Conservation (phyloP, 2,888 invertebrate genomes). For the Horisme vitalbata region DNA sequence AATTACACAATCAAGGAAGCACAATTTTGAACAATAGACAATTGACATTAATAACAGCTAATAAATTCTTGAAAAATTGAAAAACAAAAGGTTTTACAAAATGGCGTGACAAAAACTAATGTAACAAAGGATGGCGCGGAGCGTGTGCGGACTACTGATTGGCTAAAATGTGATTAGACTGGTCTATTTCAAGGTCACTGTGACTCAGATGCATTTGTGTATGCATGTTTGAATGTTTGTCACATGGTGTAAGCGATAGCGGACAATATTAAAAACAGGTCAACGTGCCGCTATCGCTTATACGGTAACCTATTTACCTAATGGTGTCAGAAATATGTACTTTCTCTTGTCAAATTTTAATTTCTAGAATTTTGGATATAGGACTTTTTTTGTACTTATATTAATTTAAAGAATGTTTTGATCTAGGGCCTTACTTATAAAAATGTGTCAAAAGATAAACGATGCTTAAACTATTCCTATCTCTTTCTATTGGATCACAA, state of each 20-base stretch:
- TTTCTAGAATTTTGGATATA: too few relatives aligned
- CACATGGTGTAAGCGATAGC: conserved; percentile 38
- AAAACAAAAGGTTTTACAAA: conserved; percentile 54
- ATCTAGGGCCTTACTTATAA: too few relatives aligned
- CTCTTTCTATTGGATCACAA: too few relatives aligned
- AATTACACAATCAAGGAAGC: conserved; percentile 7
- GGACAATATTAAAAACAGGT: conserved; percentile 18
- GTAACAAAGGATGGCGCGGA: conserved; percentile 62
- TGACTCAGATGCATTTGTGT: conserved; percentile 70
- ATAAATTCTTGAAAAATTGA: conserved; percentile 21
- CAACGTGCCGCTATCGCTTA: too few relatives aligned
- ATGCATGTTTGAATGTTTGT: conserved; percentile 50
- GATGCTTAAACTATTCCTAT: too few relatives aligned
- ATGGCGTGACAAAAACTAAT: conserved; percentile 54
- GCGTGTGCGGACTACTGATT: conserved; percentile 71
- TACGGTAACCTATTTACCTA: too few relatives aligned
- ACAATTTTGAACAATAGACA: conserved; percentile 23
- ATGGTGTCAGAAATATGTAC: too few relatives aligned
- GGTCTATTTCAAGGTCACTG: conserved; percentile 71
- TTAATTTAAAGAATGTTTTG: too few relatives aligned
- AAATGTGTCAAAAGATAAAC: too few relatives aligned
- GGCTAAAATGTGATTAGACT: conserved; percentile 77
- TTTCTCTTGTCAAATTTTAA: too few relatives aligned
- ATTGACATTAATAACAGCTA: conserved; percentile 12
- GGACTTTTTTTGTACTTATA: too few relatives aligned